Base-by-base conservation (phyloP, 2,888 invertebrate species). In the Hemicrepidius hirtus region DNA sequence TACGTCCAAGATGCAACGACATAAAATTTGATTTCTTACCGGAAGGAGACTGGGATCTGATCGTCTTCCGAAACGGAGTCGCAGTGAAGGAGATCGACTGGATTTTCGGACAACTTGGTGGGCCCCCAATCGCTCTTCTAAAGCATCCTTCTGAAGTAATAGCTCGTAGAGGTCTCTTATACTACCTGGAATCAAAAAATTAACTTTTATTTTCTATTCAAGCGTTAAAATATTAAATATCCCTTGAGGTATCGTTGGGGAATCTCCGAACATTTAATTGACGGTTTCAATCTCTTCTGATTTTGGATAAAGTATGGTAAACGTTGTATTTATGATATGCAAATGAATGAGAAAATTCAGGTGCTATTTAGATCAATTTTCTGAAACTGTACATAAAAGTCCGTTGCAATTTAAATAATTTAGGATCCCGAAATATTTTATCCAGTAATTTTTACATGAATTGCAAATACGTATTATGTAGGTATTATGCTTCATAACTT, bases 101-200 rank as follows among this genome's bases (percentile, higher is more conserved):
- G 94, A 93, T 85, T 94, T 94, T 83, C 94, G 91, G 59, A 93
- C 93, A 28, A 94, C 90, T 81, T 93, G 90, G 84, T 94, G 94
- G 9, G 90, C 90, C 3, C 83, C 85, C 69, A 90, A 91, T 20
- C 91, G 90, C 49, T 89, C 86, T 74, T 90, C 91, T 64, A 91
- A 84, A n/a, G 90, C 90, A 81, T 91, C 91, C 85, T 90, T 90
- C 79, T 91, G 91, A 50, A 91, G 88, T 40, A 92, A 84, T 66
- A 91, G 85, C 50, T 92, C 91, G 84, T 91, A 90, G 72, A 92
- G 85, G 44, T 92, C 92, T 77, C 91, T 80, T 69, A 87, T 83
- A 74, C 85, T 85, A 79, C 81, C 86, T 86, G 81, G 28, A 84
- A 84, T n/a, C n/a, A 71, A 74, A 37, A 18, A 16, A 13, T 41